Conservation (phyloP, 2,113 vertebrate genomes). For the Notothenia rossii region DNA sequence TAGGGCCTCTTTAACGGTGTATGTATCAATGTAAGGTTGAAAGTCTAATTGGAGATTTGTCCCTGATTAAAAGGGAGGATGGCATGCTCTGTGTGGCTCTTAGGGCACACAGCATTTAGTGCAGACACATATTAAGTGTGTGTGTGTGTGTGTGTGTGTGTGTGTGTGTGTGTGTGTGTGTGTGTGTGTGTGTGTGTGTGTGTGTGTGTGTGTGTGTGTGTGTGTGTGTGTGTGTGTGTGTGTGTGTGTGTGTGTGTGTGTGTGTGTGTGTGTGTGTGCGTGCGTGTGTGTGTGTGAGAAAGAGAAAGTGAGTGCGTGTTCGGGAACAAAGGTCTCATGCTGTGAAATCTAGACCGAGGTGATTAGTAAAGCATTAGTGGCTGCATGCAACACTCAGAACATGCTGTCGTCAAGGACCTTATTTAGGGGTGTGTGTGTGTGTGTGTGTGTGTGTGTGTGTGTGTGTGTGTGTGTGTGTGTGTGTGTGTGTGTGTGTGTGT, state of each 20-base stretch:
- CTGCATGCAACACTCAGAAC: constrained; percentile 73
- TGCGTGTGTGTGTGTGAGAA: background rate
- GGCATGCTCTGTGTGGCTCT: constrained; percentile 15
- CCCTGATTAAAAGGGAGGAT: constrained; percentile 68
- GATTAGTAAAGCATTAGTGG: constrained; percentile 82
- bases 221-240: background rate
- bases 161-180: background rate
- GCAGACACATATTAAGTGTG: constrained; percentile 6
- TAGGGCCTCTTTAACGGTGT: too few relatives aligned
- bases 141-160: background rate
- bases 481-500: background rate
- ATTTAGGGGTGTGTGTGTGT: constrained; percentile 17
- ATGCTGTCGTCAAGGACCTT: constrained; percentile 64
- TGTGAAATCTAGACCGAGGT: constrained; percentile 79
- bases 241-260: background rate
- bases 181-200: constrained; percentile 11
- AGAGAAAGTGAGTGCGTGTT: constrained; percentile 7
- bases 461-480: background rate
- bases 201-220: background rate
- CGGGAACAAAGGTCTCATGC: constrained; percentile 69
- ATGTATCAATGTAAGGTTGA: constrained; percentile 19
- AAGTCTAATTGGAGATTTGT: constrained; percentile 75
- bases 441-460: constrained; percentile 12
- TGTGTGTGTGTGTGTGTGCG: constrained; percentile 15
- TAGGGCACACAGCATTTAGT: constrained; percentile 12